Conservation (phyloP, 2,888 invertebrate species). For the Hyles lineata region DNA sequence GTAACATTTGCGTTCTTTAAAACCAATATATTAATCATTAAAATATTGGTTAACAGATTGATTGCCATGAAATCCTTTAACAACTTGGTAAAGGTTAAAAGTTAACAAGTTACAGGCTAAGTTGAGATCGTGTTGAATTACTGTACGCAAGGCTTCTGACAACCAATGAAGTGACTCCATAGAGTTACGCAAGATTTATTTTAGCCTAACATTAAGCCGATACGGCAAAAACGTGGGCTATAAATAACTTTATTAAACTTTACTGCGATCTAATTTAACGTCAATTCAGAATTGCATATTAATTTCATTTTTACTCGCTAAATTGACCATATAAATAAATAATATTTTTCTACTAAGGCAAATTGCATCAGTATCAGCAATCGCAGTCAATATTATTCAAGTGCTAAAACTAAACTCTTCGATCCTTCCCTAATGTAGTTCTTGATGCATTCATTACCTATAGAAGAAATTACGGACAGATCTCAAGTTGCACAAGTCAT, state of each 20-base stretch:
- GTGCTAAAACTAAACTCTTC: too few species aligned
- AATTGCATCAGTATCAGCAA: too few species aligned
- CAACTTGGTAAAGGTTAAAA: constrained; percentile 25
- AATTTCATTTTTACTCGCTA: too few species aligned
- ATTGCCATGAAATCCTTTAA: constrained; percentile 29
- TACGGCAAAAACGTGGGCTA: background rate
- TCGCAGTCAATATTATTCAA: too few species aligned
- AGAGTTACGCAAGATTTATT: constrained; percentile 3
- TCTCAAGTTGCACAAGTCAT: too few species aligned
- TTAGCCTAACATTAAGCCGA: background rate
- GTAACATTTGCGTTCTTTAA: too few species aligned
- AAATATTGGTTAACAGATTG: background rate
- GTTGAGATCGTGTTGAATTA: constrained; percentile 1
- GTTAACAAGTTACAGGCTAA: constrained; percentile 6
- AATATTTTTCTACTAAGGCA: too few species aligned
- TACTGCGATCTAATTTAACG: background rate
- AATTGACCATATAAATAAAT: too few species aligned
- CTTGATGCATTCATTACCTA: too few species aligned
- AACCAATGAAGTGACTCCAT: background rate
- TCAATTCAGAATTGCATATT: too few species aligned
- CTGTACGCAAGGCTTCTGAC: background rate
- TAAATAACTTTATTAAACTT: background rate
- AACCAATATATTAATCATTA: background rate
- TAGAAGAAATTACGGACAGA: too few species aligned
- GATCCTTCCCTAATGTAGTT: too few species aligned